Evolutionary conservation across 1,140 invertebrate genomes (phyloP).

Genomic region (Drosophila mauritiana): DNA sequence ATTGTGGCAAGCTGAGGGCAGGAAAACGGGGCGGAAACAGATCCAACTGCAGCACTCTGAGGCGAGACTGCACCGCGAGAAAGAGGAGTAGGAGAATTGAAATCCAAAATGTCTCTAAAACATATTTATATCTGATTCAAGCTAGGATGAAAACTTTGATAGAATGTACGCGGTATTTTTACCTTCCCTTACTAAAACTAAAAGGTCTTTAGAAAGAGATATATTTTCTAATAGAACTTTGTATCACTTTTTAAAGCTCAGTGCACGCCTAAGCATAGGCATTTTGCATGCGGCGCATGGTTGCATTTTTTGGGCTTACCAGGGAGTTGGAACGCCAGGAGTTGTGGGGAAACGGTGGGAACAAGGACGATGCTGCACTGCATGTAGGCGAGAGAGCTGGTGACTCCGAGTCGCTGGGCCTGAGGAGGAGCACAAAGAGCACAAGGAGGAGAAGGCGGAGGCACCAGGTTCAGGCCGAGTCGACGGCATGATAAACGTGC

Average conservation of each 20-base stretch:
- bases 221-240: background rate
- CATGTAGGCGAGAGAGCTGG: conserved; percentile 30
- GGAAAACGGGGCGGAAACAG: conserved; percentile 5
- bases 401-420: conserved; percentile 23
- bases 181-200: too few species aligned
- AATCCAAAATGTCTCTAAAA: too few species aligned
- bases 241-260: background rate
- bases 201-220: too few species aligned
- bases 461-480: conserved; percentile 41
- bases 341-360: background rate
- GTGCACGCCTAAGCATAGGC: conserved; percentile 61
- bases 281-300: conserved; percentile 81
- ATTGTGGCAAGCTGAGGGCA: conserved; percentile 52
- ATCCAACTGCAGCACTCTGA: conserved; percentile 38
- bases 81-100: background rate
- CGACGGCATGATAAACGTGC: conserved; percentile 81
- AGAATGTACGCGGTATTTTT: too few species aligned
- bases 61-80: conserved; percentile 6
- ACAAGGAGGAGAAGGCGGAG: background rate
- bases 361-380: conserved; percentile 13
- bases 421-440: conserved; percentile 15
- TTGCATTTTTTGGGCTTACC: conserved; percentile 80
- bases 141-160: too few species aligned
- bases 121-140: too few species aligned
- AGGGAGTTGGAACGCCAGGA: conserved; percentile 10